Evolutionary conservation across 2,888 invertebrate species (phyloP).

Genomic region (Matsumyia berberina): DNA sequence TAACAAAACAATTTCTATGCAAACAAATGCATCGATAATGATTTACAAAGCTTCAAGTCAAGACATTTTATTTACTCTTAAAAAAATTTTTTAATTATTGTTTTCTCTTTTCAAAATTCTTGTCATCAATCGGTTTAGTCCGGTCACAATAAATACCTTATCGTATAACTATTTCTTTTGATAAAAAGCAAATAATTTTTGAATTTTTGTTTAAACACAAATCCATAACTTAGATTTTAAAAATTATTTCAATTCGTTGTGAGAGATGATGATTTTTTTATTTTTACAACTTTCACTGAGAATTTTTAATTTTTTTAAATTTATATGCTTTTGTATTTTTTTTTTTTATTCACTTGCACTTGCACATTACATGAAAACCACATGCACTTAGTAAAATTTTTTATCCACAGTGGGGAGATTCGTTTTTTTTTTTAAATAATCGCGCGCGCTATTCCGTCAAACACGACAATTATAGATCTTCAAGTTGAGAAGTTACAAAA

Average conservation of each 20-base stretch:
- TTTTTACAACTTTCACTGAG: background rate
- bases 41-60: background rate
- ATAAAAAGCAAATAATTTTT: conserved; percentile 58
- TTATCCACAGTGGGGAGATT: background rate
- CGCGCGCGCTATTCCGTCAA: conserved; percentile 58
- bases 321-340: conserved; percentile 3
- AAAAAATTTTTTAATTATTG: background rate
- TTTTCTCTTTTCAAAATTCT: conserved; percentile 25
- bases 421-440: conserved; percentile 14
- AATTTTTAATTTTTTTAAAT: background rate
- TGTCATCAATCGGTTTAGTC: conserved; percentile 65
- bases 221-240: conserved; percentile 56
- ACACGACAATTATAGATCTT: conserved; percentile 69
- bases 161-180: conserved; percentile 58
- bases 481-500: conserved; percentile 73
- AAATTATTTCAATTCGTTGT: background rate
- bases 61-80: background rate
- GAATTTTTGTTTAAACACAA: conserved; percentile 38
- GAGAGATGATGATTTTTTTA: background rate
- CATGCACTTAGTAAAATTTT: too few species aligned
- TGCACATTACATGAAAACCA: background rate
- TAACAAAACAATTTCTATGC: conserved; percentile 55
- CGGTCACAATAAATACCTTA: conserved; percentile 72
- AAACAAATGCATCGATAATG: background rate
- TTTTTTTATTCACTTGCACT: conserved; percentile 7